These are phyloP conservation scores for Alosa sapidissima DNA, from an alignment of 2,797 vertebrate species.

Conservation along the genomic window DNA sequence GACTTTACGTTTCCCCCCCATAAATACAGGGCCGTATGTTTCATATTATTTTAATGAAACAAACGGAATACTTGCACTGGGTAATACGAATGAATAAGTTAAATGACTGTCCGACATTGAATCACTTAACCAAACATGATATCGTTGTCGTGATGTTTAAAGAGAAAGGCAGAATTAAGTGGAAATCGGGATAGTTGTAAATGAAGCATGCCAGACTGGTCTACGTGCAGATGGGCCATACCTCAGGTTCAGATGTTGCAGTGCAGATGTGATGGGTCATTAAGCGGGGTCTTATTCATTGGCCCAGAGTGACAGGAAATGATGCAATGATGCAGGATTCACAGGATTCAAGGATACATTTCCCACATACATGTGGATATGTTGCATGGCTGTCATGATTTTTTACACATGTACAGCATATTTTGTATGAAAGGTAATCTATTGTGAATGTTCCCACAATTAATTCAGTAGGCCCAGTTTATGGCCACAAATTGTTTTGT, in stretches of 20 bases:
- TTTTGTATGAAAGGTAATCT: not conserved
- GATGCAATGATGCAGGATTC: not conserved
- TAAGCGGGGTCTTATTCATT: not conserved
- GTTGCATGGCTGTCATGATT: too few species aligned
- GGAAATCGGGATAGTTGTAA: not conserved
- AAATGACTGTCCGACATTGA: too few species aligned
- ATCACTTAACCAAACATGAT: not conserved
- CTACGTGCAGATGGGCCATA: conserved; percentile 6
- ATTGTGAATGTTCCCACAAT: not conserved
- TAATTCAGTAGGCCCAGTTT: too few species aligned
- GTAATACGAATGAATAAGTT: not conserved
- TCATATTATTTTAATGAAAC: not conserved
- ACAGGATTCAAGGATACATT: not conserved
- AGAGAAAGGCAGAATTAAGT: not conserved
- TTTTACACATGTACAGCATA: not conserved
- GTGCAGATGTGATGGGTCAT: not conserved
- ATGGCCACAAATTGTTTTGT: too few species aligned
- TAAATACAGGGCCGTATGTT: not conserved
- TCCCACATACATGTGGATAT: too few species aligned
- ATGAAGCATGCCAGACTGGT: not conserved
- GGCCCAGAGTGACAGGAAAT: not conserved
- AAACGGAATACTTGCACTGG: not conserved
- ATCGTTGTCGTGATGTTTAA: not conserved
- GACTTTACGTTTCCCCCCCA: not conserved
- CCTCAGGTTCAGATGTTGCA: conserved; percentile 21